phyloP scores from a whole-genome alignment of 2,113 vertebrate species.

The Crotalus horridus region DNA sequence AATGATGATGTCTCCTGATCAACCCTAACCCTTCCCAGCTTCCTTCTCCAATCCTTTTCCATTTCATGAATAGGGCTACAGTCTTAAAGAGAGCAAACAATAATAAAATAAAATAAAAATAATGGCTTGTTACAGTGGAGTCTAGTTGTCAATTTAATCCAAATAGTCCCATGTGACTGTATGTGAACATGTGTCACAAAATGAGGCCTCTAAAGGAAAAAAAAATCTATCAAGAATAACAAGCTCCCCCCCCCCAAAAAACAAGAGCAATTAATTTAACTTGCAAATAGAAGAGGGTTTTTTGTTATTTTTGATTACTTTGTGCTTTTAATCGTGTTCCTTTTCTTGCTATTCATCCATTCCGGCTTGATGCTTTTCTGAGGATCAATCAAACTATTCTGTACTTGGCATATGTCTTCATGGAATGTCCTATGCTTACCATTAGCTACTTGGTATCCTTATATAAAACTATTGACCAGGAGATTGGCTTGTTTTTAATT shows the following conservation, averaged over 20 bases:
- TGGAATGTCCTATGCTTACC: conserved; percentile 47
- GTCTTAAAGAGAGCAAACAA: neutral
- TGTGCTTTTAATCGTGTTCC: conserved; percentile 47
- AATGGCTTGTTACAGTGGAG: neutral
- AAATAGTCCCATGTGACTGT: neutral
- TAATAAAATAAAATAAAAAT: neutral
- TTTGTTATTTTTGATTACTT: conserved; percentile 18
- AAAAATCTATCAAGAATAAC: no score
- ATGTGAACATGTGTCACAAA: rapidly evolving
- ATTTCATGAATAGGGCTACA: neutral
- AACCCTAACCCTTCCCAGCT: conserved; percentile 29
- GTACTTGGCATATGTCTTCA: neutral
- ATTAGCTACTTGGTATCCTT: conserved; percentile 49
- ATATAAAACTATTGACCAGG: conserved; percentile 34
- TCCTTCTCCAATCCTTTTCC: rapidly evolving
- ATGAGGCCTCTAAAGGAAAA: neutral
- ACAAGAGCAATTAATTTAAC: neutral
- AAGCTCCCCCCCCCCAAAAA: no score
- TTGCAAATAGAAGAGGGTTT: neutral
- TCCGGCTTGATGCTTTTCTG: conserved; percentile 9
- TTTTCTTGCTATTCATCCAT: conserved; percentile 44
- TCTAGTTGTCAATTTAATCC: neutral
- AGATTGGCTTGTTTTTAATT: conserved; percentile 47
- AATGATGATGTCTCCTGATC: conserved; percentile 68
- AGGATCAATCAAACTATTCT: conserved; percentile 26